Percentiles rank a stretch among this genome's conserved stretches.
These are phyloP conservation scores for Trichogramma dendrolimi DNA, from an alignment of 2,888 invertebrate genomes.

Conservation along the genomic window DNA sequence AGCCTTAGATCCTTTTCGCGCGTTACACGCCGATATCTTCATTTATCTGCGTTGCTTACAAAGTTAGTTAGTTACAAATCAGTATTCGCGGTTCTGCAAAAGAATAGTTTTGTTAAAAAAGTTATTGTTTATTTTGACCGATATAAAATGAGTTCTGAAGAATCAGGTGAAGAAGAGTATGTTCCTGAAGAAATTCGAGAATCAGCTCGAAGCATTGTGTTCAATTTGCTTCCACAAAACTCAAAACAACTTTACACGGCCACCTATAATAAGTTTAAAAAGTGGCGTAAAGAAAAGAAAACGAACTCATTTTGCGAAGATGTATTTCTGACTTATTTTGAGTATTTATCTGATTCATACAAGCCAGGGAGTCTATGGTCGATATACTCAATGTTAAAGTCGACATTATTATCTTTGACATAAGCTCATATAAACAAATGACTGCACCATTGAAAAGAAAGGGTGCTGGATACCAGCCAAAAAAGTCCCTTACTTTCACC, in stretches of 20 bases:
- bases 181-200: slow-evolving; percentile 1
- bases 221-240: slow-evolving; percentile 13
- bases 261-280: slow-evolving; percentile 16
- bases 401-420: no score
- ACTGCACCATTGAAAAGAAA: no score
- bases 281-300: slow-evolving; percentile 16
- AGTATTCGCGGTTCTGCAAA: no score
- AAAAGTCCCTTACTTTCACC: no score
- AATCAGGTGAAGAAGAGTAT: not conserved
- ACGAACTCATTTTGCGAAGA: slow-evolving; percentile 10
- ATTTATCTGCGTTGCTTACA: no score
- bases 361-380: slow-evolving; percentile 20
- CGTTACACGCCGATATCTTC: no score
- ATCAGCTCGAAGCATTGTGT: not conserved
- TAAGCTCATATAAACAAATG: no score
- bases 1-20: no score
- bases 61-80: no score
- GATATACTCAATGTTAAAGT: slow-evolving; percentile 25
- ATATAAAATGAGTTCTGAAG: slow-evolving; percentile 1
- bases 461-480: no score
- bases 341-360: slow-evolving; percentile 13
- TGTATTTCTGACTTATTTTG: slow-evolving; percentile 23
- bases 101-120: no score
- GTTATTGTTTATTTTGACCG: no score
- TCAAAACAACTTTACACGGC: slow-evolving; percentile 9